These are phyloP conservation scores for Adoxophyes honmai DNA, from an alignment of 1,140 invertebrate species.

Conservation along the genomic window DNA sequence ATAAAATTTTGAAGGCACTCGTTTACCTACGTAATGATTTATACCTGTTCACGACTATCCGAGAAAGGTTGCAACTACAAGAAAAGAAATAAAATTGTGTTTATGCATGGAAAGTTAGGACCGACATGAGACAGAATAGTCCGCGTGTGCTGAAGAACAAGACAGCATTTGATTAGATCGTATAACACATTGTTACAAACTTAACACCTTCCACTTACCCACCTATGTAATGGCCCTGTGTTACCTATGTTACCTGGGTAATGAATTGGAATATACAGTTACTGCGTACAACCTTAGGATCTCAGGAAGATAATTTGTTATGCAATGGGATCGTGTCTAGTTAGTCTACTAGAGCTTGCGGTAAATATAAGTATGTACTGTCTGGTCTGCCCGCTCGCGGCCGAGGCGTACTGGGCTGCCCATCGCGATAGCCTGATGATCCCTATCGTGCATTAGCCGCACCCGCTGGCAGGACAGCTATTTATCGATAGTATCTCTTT, in stretches of 20 bases:
- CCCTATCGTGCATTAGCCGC: slow-evolving; percentile 15
- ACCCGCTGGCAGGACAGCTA: background rate
- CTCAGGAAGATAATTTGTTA: background rate
- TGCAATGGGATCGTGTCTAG: background rate
- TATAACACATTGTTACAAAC: too few species aligned
- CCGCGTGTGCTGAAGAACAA: background rate
- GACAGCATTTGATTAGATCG: background rate
- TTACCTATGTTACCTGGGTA: background rate
- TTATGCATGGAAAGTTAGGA: slow-evolving; percentile 43
- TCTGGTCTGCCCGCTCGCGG: background rate
- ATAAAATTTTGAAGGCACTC: slow-evolving; percentile 43
- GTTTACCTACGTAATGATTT: slow-evolving; percentile 49
- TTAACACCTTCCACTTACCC: background rate
- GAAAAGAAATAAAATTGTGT: slow-evolving; percentile 62
- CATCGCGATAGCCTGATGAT: slow-evolving; percentile 33
- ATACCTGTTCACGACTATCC: slow-evolving; percentile 74
- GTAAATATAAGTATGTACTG: background rate
- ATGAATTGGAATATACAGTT: background rate
- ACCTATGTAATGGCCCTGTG: background rate
- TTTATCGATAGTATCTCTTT: slow-evolving; percentile 17
- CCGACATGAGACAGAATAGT: slow-evolving; percentile 26
- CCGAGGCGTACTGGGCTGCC: slow-evolving; percentile 17
- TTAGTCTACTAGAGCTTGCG: background rate
- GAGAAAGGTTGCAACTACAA: slow-evolving; percentile 74
- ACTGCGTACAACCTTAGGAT: background rate